Conservation (phyloP, 2,113 vertebrate genomes). For the Dromiciops gliroides region DNA sequence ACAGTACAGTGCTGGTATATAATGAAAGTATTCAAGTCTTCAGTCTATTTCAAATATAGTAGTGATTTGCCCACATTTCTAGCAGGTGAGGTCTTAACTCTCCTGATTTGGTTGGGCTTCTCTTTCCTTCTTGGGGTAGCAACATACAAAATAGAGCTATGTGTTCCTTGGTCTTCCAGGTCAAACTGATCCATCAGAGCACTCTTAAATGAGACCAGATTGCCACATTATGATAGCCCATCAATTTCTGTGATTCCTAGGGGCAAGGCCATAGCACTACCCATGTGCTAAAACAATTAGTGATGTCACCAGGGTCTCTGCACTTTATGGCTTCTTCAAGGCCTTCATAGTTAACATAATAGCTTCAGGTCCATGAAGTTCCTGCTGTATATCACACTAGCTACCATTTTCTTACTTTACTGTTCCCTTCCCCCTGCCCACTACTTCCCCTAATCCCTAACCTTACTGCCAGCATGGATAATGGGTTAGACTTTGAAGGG, state of each 20-base stretch:
- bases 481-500: neutral
- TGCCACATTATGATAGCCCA: neutral
- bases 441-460: neutral
- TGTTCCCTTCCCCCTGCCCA: neutral
- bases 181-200: neutral
- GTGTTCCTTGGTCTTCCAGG: neutral
- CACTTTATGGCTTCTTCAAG: neutral
- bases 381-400: neutral
- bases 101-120: neutral
- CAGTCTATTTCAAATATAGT: neutral
- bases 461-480: neutral
- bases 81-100: neutral
- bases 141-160: neutral
- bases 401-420: neutral
- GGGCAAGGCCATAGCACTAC: neutral
- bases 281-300: neutral
- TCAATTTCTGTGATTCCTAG: neutral
- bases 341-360: neutral
- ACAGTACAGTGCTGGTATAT: neutral
- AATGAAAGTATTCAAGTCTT: neutral
- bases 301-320: neutral
- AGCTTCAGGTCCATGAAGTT: neutral
- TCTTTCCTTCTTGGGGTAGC: neutral
- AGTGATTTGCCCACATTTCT: neutral
- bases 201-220: neutral